Conservation (phyloP, 2,888 invertebrate species). For the Papilio demoleus region DNA sequence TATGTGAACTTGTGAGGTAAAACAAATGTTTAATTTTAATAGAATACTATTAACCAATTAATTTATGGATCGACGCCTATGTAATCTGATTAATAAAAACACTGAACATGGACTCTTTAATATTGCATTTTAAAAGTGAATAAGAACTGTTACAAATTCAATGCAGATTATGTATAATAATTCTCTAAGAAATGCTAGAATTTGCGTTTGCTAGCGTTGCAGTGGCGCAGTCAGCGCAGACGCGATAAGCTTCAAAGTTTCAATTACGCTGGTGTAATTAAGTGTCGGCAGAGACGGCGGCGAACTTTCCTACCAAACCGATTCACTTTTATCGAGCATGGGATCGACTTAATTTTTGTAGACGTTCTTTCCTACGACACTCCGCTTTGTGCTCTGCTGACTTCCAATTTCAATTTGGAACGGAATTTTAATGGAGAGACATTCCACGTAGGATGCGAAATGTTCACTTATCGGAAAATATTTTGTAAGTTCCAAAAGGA, state of each 20-base stretch:
- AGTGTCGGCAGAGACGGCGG: constrained; percentile 64
- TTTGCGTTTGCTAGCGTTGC: neutral
- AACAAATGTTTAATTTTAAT: too few relatives aligned
- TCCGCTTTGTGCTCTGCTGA: constrained; percentile 40
- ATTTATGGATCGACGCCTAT: too few relatives aligned
- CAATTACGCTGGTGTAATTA: constrained; percentile 76
- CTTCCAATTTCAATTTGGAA: constrained; percentile 50
- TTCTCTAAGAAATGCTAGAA: constrained; percentile 11
- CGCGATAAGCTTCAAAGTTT: constrained; percentile 68
- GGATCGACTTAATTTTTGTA: constrained; percentile 70
- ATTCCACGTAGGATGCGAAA: constrained; percentile 38
- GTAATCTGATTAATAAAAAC: too few relatives aligned
- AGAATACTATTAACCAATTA: too few relatives aligned
- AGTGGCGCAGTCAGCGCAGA: constrained; percentile 47
- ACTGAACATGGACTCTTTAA: neutral
- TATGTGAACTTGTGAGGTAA: too few relatives aligned
- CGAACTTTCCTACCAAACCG: constrained; percentile 73
- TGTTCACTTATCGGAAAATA: constrained; percentile 35
- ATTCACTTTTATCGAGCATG: constrained; percentile 67
- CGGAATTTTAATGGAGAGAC: constrained; percentile 51
- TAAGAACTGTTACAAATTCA: too few relatives aligned
- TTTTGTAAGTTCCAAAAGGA: constrained; percentile 18
- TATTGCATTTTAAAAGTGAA: too few relatives aligned
- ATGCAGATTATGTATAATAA: constrained; percentile 1
- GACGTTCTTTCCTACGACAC: constrained; percentile 45